Evolutionary conservation across 2,888 invertebrate genomes (phyloP).

Genomic region (Hofmannophila pseudospretella): DNA sequence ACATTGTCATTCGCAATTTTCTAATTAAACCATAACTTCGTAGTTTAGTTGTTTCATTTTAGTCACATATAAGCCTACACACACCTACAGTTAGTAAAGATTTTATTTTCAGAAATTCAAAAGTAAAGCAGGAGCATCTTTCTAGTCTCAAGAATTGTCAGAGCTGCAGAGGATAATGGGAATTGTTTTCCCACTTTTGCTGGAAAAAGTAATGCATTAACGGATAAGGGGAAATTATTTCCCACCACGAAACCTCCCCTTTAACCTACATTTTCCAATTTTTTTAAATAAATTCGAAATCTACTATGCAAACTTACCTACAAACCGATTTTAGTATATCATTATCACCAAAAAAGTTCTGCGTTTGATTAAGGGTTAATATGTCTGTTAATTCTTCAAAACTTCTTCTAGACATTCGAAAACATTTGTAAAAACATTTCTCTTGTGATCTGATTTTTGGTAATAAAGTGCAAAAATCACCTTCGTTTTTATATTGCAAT

Average conservation of each 20-base stretch:
- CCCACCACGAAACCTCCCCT: slow-evolving; percentile 10
- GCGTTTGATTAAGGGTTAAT: slow-evolving; percentile 5
- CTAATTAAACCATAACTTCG: neutral
- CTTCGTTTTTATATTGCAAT: too few species aligned
- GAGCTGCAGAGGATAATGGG: slow-evolving; percentile 6
- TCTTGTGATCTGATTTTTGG: too few species aligned
- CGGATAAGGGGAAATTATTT: slow-evolving; percentile 16
- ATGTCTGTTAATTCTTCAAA: too few species aligned
- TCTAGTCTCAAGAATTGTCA: neutral
- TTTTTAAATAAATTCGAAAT: slow-evolving; percentile 1
- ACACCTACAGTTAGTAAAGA: too few species aligned
- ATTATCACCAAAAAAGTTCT: neutral
- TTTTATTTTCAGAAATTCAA: neutral
- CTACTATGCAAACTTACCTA: slow-evolving; percentile 1
- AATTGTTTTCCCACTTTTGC: slow-evolving; percentile 15
- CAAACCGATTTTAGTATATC: slow-evolving; percentile 1
- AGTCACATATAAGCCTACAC: neutral
- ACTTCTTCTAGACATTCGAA: too few species aligned
- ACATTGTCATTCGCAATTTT: too few species aligned
- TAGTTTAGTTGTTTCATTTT: neutral
- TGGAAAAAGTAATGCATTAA: slow-evolving; percentile 9
- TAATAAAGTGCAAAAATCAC: too few species aligned
- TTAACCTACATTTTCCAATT: neutral
- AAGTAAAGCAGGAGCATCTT: neutral
- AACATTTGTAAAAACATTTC: too few species aligned